Evolutionary conservation across 2,888 invertebrate genomes (phyloP), one percentile per base, ranked within the genome.

Genomic region (Parasteatoda lunata): DNA sequence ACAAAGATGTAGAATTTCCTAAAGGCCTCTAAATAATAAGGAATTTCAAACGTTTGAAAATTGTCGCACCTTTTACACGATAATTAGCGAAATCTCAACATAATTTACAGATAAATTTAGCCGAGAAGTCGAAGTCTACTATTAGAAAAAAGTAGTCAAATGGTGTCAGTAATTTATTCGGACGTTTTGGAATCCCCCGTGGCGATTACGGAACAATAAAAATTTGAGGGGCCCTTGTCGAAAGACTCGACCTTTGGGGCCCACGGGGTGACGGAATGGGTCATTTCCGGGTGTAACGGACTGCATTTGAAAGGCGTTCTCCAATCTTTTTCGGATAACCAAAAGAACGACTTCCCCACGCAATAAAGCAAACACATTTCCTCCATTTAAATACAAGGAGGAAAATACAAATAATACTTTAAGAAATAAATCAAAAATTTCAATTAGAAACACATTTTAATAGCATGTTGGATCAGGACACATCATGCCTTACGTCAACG

Each of bases 221-320:
- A 79, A 71, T 71, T 71, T 71, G 64, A 71, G 64, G 81, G 81
- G 68, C 66, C 75, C 81, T 69, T 81, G 81, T 75, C 73, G 80
- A 80, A 66, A 30, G 52, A 73, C 45, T 71, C 59, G 71, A 71
- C 79, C 71, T 75, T 59, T 75, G 75, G 81, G 81, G 81, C 81
- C 81, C 81, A 73, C 69, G 81, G 75, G 81, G 75, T 52, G 52
- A 73, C 80, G 68, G 51, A 68, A 30, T 69, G 75, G 68, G 72
- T 75, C 75, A 80, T 80, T 80, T 80, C 80, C 80, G 80, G 80
- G 80, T 80, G 80, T 49, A 49, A 71, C 15, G 47, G 52, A 30
- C 54, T 54, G 77, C 70, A 64, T 76, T 65, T 48, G 54, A 15
- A 78, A 78, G 69, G 77, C 59, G 69, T 54, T 54, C 69, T 52